These are phyloP conservation scores for Phrynocephalus vlangalii DNA, from an alignment of 2,797 vertebrate genomes.

Conservation along the genomic window DNA sequence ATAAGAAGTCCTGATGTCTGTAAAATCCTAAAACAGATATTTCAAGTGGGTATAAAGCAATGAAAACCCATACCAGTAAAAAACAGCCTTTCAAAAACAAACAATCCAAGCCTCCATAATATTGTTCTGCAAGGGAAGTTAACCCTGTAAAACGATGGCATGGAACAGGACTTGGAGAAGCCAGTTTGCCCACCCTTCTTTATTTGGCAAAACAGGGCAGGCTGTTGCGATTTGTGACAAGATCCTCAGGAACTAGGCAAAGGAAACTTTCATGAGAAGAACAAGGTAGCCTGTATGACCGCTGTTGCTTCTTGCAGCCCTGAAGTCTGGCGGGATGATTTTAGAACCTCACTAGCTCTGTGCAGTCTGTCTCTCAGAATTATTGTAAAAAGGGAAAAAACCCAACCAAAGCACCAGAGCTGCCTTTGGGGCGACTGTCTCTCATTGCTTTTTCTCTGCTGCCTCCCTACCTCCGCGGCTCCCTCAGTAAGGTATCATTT, in stretches of 20 bases:
- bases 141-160: background rate
- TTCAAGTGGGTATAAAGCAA: background rate
- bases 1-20: constrained; percentile 37
- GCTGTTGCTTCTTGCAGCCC: background rate
- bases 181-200: background rate
- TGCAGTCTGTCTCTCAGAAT: too few relatives aligned
- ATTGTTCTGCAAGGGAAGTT: background rate
- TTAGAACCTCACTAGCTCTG: background rate
- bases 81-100: constrained; percentile 26
- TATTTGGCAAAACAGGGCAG: background rate
- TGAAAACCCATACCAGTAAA: constrained; percentile 20
- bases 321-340: background rate
- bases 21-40: constrained; percentile 28
- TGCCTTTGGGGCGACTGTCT: background rate
- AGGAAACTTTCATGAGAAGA: background rate
- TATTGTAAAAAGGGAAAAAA: background rate
- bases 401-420: background rate
- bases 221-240: background rate
- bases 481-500: background rate
- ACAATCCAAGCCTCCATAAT: background rate
- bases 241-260: background rate
- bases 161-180: background rate
- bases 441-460: background rate
- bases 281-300: background rate
- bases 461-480: background rate